phyloP scores from a whole-genome alignment of 2,888 invertebrate species.

The Macrophya annulata region DNA sequence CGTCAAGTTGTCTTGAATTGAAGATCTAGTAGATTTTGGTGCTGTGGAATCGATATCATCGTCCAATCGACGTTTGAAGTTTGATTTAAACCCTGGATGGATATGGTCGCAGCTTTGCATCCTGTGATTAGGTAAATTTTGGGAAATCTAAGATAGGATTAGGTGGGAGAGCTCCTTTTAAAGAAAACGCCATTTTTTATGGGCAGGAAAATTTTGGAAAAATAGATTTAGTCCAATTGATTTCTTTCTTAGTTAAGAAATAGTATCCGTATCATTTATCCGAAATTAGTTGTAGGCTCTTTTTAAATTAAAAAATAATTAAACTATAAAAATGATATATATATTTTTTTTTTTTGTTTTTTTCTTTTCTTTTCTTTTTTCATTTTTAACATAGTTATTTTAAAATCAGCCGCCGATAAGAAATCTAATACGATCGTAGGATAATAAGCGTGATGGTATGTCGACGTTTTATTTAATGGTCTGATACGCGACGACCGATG shows the following conservation, averaged over 20 bases:
- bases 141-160: slow-evolving; percentile 20
- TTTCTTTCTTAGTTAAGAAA: too few species aligned
- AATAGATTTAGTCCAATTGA: background rate
- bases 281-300: too few species aligned
- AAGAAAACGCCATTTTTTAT: background rate
- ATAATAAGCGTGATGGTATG: background rate
- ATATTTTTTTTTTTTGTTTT: background rate
- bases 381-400: background rate
- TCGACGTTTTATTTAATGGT: background rate
- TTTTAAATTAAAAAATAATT: background rate
- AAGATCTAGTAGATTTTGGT: slow-evolving; percentile 28
- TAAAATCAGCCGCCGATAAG: slow-evolving; percentile 17
- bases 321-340: too few species aligned
- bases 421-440: background rate
- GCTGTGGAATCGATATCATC: slow-evolving; percentile 7
- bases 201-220: background rate
- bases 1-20: slow-evolving; percentile 12
- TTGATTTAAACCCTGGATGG: slow-evolving; percentile 26
- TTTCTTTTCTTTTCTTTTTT: too few species aligned
- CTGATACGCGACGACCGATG: slow-evolving; percentile 34
- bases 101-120: slow-evolving; percentile 30
- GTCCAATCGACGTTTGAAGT: slow-evolving; percentile 20
- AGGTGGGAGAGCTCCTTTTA: background rate
- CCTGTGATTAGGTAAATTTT: slow-evolving; percentile 26
- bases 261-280: too few species aligned